A percentile compares a stretch with the other conserved stretches of the same genome.
These are phyloP conservation scores for Drosophila mimica DNA, from an alignment of 2,888 invertebrate genomes.

Conservation along the genomic window DNA sequence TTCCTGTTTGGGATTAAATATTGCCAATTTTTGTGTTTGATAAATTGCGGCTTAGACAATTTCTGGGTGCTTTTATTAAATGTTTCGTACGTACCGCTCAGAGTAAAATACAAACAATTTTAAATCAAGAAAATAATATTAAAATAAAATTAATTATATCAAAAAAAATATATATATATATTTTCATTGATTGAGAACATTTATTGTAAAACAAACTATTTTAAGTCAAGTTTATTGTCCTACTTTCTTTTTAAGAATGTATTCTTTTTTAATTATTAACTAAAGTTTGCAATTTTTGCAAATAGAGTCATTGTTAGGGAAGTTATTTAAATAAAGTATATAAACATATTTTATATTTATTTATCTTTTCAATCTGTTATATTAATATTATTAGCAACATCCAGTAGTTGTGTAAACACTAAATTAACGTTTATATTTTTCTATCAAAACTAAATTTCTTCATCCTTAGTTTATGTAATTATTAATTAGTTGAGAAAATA, in stretches of 20 bases:
- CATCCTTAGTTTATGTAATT: background rate
- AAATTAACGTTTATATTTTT: background rate
- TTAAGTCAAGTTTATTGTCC: background rate
- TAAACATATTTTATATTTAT: background rate
- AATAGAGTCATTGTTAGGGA: background rate
- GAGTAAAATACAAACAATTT: background rate
- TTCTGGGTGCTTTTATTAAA: background rate
- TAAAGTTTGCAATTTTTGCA: background rate
- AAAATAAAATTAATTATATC: background rate
- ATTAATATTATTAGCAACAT: background rate
- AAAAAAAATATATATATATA: too few relatives aligned
- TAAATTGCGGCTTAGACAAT: constrained; percentile 35
- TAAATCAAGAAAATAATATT: background rate
- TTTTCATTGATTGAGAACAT: background rate
- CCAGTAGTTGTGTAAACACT: background rate
- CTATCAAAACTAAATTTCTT: background rate
- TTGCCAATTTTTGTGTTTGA: constrained; percentile 44
- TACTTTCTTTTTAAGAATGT: background rate
- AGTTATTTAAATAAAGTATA: background rate
- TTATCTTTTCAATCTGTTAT: background rate
- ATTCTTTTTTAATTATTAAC: background rate
- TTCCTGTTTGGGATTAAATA: constrained; percentile 54
- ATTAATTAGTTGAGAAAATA: background rate
- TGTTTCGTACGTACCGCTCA: background rate
- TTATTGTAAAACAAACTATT: too few relatives aligned